Conservation (phyloP, 2,888 invertebrate species). For the Epinotia ramella region DNA sequence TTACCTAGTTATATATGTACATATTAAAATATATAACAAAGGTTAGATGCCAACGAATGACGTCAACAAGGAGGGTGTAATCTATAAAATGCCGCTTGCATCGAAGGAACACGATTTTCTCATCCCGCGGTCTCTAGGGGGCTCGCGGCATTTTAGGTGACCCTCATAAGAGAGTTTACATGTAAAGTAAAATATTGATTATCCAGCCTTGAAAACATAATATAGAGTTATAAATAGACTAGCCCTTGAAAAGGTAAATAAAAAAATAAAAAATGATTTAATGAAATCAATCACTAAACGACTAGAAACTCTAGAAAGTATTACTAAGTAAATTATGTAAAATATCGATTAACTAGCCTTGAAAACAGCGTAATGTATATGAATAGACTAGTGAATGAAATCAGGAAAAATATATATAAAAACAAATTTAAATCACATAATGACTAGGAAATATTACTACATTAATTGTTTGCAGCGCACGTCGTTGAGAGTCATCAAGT, state of each 20-base stretch:
- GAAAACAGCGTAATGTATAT: neutral
- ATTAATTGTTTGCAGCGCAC: neutral
- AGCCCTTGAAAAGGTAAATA: neutral
- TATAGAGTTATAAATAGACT: too few species aligned
- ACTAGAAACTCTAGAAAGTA: neutral
- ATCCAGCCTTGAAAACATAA: neutral
- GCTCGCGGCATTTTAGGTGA: slow-evolving; percentile 8
- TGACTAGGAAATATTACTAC: neutral
- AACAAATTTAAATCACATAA: neutral
- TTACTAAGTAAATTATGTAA: neutral
- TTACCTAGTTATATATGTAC: neutral
- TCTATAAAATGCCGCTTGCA: neutral
- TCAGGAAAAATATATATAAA: neutral
- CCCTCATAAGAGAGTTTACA: slow-evolving; percentile 26
- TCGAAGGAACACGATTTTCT: slow-evolving; percentile 2
- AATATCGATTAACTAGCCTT: slow-evolving; percentile 8
- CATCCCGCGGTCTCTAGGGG: slow-evolving; percentile 12
- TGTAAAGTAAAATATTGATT: slow-evolving; percentile 16
- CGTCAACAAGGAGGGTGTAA: neutral
- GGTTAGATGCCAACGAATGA: neutral
- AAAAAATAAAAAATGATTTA: neutral
- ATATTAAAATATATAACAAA: neutral
- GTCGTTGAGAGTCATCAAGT: slow-evolving; percentile 8
- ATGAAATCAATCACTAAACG: neutral
- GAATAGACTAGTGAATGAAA: neutral